Evolutionary conservation across 2,113 vertebrate genomes (phyloP), one percentile per base, ranked within the genome.

Genomic region (Ictalurus punctatus): DNA sequence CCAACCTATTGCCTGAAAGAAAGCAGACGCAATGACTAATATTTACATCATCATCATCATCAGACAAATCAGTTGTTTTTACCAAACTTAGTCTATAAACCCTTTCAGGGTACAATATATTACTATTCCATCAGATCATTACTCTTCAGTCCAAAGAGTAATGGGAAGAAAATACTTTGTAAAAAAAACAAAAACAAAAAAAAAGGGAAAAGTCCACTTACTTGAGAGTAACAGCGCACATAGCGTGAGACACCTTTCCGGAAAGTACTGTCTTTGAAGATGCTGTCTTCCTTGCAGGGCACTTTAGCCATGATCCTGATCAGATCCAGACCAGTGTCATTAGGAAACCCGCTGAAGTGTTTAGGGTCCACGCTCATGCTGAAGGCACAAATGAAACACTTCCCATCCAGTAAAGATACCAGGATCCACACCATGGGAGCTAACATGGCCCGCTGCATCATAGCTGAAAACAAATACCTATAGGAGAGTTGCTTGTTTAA

Each of bases 321-420:
- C 59, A 95, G 83, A 87, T 97, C 96, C 79, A 93, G 90, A 0
- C 90, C 90, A 0, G 96, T 97, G 91, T 94, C 79, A 44, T 97
- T 98, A 92, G 96, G 96, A 21, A 97, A 93, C 59, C 96, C 97
- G 87, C 90, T 94, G 93, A 99, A 98, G 69, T 96, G 96, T 59
- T 93, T 86, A 0, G 98, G 96, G 86, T 99, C 96, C 79, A 98
- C 94, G 0, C 95, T 97, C 88, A 94, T 27, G 69, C 98, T 99
- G 94, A 99, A 98, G 88, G 98, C 97, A n/a, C 98, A 99, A 90
- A 98, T 94, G 0, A 99, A 96, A 89, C 97, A 98, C 87, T 99
- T 99, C 37, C 97, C 98, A 14, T 99, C 98, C 58, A 99, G 94
- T 79, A 99, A 95, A 4, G 97, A 95, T 73, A 98, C 96, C 82